Percentiles rank a stretch among this genome's conserved stretches.
These are phyloP conservation scores for Hormaphis cornu DNA, from an alignment of 1,140 invertebrate genomes.

Conservation along the genomic window DNA sequence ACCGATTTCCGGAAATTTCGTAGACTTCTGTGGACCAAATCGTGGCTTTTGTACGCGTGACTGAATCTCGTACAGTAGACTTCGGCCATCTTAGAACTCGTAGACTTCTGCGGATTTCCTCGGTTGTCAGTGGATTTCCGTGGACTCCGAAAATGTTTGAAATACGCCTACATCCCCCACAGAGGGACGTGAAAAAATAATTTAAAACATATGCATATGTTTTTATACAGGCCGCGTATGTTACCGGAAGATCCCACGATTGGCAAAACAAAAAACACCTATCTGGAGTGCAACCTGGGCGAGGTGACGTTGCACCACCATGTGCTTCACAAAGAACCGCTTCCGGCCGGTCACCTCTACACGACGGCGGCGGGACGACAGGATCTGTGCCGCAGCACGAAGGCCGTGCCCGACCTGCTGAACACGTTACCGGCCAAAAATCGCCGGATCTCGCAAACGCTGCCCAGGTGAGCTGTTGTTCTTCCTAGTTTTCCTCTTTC, in stretches of 20 bases:
- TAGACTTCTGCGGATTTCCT: too few relatives aligned
- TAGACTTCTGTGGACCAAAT: too few relatives aligned
- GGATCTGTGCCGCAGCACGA: constrained; percentile 7
- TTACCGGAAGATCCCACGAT: not conserved
- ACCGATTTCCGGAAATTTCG: too few relatives aligned
- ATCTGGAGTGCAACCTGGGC: constrained; percentile 39
- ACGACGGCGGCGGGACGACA: constrained; percentile 44
- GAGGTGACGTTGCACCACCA: constrained; percentile 45
- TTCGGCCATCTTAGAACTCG: too few relatives aligned
- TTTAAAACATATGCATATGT: too few relatives aligned
- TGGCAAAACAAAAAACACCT: not conserved
- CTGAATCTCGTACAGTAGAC: too few relatives aligned
- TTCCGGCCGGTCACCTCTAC: constrained; percentile 44
- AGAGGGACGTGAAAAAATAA: too few relatives aligned
- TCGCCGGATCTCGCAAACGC: constrained; percentile 16
- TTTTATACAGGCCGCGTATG: not conserved
- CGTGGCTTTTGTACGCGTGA: too few relatives aligned
- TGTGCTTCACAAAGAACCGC: constrained; percentile 41
- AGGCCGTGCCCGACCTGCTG: constrained; percentile 56
- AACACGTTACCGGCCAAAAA: constrained; percentile 44
- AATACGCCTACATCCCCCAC: too few relatives aligned
- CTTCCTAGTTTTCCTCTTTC: too few relatives aligned
- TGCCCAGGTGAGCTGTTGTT: constrained; percentile 10
- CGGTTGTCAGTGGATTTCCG: too few relatives aligned
- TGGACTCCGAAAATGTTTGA: too few relatives aligned